A percentile compares a stretch with the other conserved stretches of the same genome.
Conservation (phyloP, 2,797 vertebrate genomes). For the Sparus aurata region DNA sequence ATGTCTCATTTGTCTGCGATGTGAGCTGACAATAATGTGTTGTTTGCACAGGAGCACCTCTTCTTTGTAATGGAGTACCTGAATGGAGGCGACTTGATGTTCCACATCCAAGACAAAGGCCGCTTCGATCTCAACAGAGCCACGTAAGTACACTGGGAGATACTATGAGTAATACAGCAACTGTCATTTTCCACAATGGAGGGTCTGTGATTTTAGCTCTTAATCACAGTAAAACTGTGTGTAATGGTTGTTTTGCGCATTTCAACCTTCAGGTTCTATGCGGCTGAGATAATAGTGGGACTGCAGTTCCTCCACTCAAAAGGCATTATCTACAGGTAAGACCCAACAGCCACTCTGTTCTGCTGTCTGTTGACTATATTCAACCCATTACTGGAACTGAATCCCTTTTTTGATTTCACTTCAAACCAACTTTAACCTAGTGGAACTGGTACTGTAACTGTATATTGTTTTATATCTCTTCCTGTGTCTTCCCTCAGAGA, state of each 20-base stretch:
- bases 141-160: conserved; percentile 84
- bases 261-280: conserved; percentile 90
- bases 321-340: conserved; percentile 96
- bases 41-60: conserved; percentile 91
- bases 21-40: conserved; percentile 54
- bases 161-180: background rate
- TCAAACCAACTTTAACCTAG: background rate
- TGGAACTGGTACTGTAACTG: background rate
- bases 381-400: background rate
- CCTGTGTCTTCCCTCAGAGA: conserved; percentile 84
- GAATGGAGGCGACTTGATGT: conserved; percentile 98
- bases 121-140: conserved; percentile 94
- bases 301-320: conserved; percentile 96
- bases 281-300: conserved; percentile 93
- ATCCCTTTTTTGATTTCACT: conserved; percentile 5
- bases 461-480: background rate
- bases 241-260: conserved; percentile 33
- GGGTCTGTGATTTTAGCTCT: background rate
- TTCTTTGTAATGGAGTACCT: conserved; percentile 99
- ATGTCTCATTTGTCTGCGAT: conserved; percentile 24
- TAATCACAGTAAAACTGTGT: conserved; percentile 12
- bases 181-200: background rate
- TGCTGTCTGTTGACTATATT: background rate
- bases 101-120: conserved; percentile 98
- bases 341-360: background rate